Evolutionary conservation across 1,140 invertebrate genomes (phyloP), one percentile per base, ranked within the genome.

Genomic region (Pararge aegeria): DNA sequence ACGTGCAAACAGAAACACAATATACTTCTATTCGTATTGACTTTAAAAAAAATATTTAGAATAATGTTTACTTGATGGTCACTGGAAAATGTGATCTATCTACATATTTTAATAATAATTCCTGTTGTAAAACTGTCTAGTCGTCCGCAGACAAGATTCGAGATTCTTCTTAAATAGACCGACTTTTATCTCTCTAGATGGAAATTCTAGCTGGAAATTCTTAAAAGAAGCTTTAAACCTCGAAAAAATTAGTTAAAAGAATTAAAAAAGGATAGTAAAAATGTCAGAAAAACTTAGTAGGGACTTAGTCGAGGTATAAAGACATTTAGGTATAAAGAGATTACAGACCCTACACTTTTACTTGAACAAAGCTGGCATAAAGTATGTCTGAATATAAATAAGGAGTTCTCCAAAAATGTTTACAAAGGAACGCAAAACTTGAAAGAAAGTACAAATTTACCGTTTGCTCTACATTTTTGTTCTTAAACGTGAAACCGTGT

Each of bases 401-500:
- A 5, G 18, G 12, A 42, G 38, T 42, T 1, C 13, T 18, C 13
- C 38, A 42, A 42, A 42, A 42, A 18, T 18, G 37, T 42, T 42
- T 15, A 15, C 38, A 18, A 46, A 60, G 38, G 38, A 53, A 60
- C 2, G 53, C 12, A 34, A 30, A 53, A 53, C 16, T 42, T 27
- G 24, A 56, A 61, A 55, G 52, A 61, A 61, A 61, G 46, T 54
- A 50, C 38, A 42, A 42, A 18, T 18, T 30, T 61, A 61, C 59
- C 59, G 52, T 61, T 55, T 42, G 59, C 16, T 61, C 59, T 49
- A 55, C 51, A 55, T 55, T 61, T 54, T 0, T 10, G 13, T 16
- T 42, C 46, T 58, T 60, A 60, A 60, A 60, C 44, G 51, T 49
- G 21, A 54, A 61, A 48, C 52, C 44, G 51, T 61, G 51, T 44